Evolutionary conservation across 2,113 vertebrate species (phyloP).

Genomic region (Gallinago media): DNA sequence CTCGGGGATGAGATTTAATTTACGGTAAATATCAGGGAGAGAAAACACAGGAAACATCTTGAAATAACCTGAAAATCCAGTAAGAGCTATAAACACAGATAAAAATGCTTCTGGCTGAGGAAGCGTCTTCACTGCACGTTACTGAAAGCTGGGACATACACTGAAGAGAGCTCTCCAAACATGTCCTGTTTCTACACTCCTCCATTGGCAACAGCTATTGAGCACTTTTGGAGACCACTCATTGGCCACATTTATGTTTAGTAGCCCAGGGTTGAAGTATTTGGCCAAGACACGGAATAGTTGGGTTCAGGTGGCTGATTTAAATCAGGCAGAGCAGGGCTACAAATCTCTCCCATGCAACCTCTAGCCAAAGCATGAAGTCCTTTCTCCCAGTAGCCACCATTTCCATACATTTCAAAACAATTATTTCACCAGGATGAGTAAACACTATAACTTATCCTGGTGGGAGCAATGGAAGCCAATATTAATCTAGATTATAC

Average conservation of each 20-base stretch:
- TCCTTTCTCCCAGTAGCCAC: not conserved
- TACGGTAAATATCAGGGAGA: not conserved
- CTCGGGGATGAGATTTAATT: not conserved
- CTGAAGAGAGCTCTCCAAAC: not conserved
- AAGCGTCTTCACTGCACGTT: not conserved
- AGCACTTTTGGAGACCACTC: not conserved
- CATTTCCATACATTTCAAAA: not conserved
- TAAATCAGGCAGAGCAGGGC: not conserved
- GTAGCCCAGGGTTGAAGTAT: not conserved
- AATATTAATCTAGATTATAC: not conserved
- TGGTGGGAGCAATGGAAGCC: not conserved
- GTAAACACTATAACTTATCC: not conserved
- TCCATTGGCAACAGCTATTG: not conserved
- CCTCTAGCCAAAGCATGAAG: not conserved
- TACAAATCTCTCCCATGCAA: not conserved
- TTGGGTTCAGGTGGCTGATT: not conserved
- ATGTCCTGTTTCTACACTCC: not conserved
- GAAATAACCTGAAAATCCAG: not conserved
- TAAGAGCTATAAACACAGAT: not conserved
- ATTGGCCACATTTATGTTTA: not conserved
- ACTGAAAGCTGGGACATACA: not conserved
- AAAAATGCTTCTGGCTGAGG: not conserved
- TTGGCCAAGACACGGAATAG: not conserved
- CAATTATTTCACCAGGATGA: not conserved
- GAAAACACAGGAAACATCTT: not conserved